Evolutionary conservation across 2,888 invertebrate genomes (phyloP).

Genomic region (Drosophila mimica): DNA sequence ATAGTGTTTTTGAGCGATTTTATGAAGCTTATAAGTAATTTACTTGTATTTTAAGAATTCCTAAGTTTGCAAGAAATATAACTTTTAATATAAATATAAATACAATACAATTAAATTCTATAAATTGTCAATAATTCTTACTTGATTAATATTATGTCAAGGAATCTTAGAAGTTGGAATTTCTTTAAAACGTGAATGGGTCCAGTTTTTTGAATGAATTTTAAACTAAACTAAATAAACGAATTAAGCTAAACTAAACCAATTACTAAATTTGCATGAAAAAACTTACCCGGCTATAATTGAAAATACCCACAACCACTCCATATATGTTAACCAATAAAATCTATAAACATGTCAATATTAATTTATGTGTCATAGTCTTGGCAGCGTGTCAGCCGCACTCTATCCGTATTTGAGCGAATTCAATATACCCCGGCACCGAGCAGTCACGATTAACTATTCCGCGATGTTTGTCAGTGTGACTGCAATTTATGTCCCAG

Average conservation of each 20-base stretch:
- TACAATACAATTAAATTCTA: too few species aligned
- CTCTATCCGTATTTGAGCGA: conserved; percentile 80
- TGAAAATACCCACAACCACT: neutral
- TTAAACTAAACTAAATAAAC: neutral
- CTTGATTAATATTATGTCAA: too few species aligned
- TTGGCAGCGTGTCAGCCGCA: conserved; percentile 76
- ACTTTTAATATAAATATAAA: too few species aligned
- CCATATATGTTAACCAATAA: neutral
- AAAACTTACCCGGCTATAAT: neutral
- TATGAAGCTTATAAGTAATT: too few species aligned
- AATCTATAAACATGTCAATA: too few species aligned
- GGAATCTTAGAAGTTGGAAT: too few species aligned
- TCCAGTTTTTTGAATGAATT: neutral
- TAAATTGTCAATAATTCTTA: too few species aligned
- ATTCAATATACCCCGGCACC: conserved; percentile 78
- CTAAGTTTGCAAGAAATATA: too few species aligned
- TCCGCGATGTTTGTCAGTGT: conserved; percentile 83
- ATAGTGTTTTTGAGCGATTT: too few species aligned
- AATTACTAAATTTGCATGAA: neutral
- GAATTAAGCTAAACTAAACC: neutral
- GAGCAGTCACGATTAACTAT: conserved; percentile 81
- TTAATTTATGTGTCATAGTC: conserved; percentile 43
- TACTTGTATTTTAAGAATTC: too few species aligned
- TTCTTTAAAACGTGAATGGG: neutral
- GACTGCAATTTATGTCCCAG: conserved; percentile 80